Evolutionary conservation across 2,113 vertebrate genomes (phyloP).

Genomic region (Amazona vittata): DNA sequence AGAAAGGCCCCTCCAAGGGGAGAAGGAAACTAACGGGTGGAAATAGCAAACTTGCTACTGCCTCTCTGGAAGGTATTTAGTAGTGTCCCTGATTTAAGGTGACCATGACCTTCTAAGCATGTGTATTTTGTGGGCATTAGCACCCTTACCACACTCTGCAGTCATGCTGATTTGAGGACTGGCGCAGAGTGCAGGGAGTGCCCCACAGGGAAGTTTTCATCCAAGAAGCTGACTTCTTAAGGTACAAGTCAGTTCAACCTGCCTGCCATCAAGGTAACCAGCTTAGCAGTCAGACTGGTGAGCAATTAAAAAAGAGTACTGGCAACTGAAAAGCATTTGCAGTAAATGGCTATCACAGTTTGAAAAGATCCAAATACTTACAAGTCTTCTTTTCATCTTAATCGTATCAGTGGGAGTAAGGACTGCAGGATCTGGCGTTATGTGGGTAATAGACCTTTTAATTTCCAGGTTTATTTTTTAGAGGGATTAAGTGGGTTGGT

Average conservation of each 20-base stretch:
- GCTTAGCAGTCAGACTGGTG: not conserved
- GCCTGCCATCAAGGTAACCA: not conserved
- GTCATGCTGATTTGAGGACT: accelerated
- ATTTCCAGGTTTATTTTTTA: not conserved
- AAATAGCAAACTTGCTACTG: not conserved
- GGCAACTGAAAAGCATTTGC: not conserved
- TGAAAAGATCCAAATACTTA: not conserved
- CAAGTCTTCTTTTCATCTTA: not conserved
- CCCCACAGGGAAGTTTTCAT: not conserved
- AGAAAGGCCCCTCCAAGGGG: not conserved
- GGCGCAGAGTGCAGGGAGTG: not conserved
- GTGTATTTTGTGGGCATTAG: not conserved
- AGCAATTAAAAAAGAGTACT: not conserved
- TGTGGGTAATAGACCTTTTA: not conserved
- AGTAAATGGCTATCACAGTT: not conserved
- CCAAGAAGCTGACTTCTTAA: not conserved
- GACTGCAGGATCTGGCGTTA: not conserved
- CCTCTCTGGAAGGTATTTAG: not conserved
- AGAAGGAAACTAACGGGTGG: not conserved
- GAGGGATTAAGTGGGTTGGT: not conserved
- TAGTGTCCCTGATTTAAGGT: not conserved
- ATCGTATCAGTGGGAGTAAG: not conserved
- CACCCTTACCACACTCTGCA: not conserved
- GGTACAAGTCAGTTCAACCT: not conserved
- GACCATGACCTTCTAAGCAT: not conserved